Evolutionary conservation across 2,113 vertebrate species (phyloP).

Genomic region (pig (Sus scrofa)): DNA sequence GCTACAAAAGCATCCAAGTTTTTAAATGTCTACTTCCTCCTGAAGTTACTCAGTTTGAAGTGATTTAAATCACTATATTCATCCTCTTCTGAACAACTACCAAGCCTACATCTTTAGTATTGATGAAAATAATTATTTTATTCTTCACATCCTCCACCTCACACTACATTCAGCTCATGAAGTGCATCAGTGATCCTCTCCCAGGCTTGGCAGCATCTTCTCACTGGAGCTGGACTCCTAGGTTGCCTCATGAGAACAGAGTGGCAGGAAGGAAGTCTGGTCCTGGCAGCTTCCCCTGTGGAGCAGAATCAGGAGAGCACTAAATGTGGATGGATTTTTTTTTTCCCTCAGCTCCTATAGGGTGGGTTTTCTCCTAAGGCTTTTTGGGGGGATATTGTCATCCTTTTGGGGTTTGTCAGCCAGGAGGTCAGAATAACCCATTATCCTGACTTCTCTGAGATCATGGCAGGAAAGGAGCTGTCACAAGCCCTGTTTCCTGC

Average conservation of each 20-base stretch:
- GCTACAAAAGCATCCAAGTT: conserved; percentile 19
- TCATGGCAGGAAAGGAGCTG: conserved; percentile 22
- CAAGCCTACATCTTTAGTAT: conserved; percentile 40
- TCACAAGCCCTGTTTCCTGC: conserved; percentile 32
- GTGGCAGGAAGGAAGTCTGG: conserved; percentile 17
- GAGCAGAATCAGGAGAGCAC: conserved; percentile 44
- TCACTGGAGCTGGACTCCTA: conserved; percentile 39
- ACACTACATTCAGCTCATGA: conserved; percentile 42
- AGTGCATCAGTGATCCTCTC: background rate
- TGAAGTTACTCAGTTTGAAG: conserved; percentile 49
- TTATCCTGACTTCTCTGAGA: conserved; percentile 19
- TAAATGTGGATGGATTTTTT: background rate
- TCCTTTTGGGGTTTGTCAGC: conserved; percentile 32
- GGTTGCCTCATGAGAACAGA: conserved; percentile 19
- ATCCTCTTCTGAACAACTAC: conserved; percentile 37
- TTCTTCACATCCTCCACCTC: conserved; percentile 36
- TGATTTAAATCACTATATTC: conserved; percentile 59
- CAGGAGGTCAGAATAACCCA: conserved; percentile 27
- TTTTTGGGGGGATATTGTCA: background rate
- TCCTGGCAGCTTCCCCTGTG: conserved; percentile 20
- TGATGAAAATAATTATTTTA: conserved; percentile 47
- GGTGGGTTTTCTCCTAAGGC: conserved; percentile 48
- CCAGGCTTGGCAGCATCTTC: background rate
- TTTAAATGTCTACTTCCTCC: conserved; percentile 59
- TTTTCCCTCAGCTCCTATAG: background rate